These are phyloP conservation scores for Toxotes chatareus DNA, from an alignment of 2,113 vertebrate genomes.

Conservation along the genomic window DNA sequence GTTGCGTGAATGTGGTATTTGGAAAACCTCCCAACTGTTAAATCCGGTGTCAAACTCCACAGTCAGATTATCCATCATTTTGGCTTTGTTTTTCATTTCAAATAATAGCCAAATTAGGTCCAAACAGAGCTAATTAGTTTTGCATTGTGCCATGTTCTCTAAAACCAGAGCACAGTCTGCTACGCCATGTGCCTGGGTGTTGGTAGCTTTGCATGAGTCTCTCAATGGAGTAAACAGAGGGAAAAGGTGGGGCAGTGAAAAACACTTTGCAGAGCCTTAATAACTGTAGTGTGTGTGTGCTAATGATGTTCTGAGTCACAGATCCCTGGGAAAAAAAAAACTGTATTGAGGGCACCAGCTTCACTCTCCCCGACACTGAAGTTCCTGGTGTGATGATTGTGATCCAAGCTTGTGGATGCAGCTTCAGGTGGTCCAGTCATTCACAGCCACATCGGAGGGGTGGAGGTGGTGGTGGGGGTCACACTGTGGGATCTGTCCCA, in stretches of 20 bases:
- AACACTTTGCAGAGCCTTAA: slow-evolving; percentile 41
- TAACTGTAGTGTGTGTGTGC: slow-evolving; percentile 51
- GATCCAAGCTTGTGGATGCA: slow-evolving; percentile 25
- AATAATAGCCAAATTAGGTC: slow-evolving; percentile 15
- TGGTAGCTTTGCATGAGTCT: slow-evolving; percentile 12
- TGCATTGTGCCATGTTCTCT: slow-evolving; percentile 3
- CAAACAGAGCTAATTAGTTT: slow-evolving; percentile 22
- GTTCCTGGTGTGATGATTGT: slow-evolving; percentile 20
- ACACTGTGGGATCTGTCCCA: slow-evolving; percentile 11
- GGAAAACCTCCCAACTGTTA: slow-evolving; percentile 28
- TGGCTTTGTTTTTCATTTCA: slow-evolving; percentile 16
- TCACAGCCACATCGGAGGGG: background rate
- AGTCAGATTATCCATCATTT: slow-evolving; percentile 43
- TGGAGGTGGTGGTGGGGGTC: background rate
- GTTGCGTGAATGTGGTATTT: slow-evolving; percentile 37
- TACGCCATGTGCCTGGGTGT: slow-evolving; percentile 14
- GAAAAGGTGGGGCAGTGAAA: slow-evolving; percentile 56
- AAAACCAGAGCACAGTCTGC: slow-evolving; percentile 24
- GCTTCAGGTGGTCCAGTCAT: slow-evolving; percentile 25
- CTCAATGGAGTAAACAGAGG: slow-evolving; percentile 23
- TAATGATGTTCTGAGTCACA: slow-evolving; percentile 71
- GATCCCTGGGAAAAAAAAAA: slow-evolving; percentile 58
- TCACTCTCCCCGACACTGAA: slow-evolving; percentile 3
- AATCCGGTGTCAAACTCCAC: slow-evolving; percentile 9
- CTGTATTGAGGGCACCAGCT: slow-evolving; percentile 20